Percentiles rank a stretch among this genome's conserved stretches.
These are phyloP conservation scores for Zelostemma sp. DNA, from an alignment of 1,140 invertebrate species.

Conservation along the genomic window DNA sequence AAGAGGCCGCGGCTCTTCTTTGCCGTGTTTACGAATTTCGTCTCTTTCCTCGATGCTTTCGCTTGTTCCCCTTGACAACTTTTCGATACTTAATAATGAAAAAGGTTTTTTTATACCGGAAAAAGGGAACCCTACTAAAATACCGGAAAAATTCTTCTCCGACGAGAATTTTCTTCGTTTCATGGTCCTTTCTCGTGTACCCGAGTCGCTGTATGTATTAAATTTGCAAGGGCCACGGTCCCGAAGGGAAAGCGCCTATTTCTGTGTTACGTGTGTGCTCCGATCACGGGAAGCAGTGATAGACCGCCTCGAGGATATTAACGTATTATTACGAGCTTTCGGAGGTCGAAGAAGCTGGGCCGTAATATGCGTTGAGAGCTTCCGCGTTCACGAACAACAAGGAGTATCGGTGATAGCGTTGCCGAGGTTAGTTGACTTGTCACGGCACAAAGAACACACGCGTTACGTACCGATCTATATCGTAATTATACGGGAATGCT, in stretches of 20 bases:
- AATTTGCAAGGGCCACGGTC: slow-evolving; percentile 31
- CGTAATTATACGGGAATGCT: slow-evolving; percentile 55
- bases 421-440: slow-evolving; percentile 26
- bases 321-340: slow-evolving; percentile 48
- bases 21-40: slow-evolving; percentile 3
- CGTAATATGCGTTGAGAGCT: slow-evolving; percentile 1
- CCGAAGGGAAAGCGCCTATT: slow-evolving; percentile 23
- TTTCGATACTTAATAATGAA: not conserved
- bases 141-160: not conserved
- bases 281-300: slow-evolving; percentile 29
- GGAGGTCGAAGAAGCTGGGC: slow-evolving; percentile 15
- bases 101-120: slow-evolving; percentile 2
- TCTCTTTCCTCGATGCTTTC: not conserved
- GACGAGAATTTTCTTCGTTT: not conserved
- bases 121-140: not conserved
- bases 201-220: slow-evolving; percentile 22
- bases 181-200: slow-evolving; percentile 1
- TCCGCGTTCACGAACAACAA: slow-evolving; percentile 9
- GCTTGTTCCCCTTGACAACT: not conserved
- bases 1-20: not conserved
- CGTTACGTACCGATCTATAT: slow-evolving; percentile 48
- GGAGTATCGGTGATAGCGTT: slow-evolving; percentile 5
- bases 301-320: slow-evolving; percentile 55
- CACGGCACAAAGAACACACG: slow-evolving; percentile 42
- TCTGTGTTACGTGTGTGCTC: slow-evolving; percentile 7